Evolutionary conservation across 2,113 vertebrate genomes (phyloP).

Genomic region (Salvelinus fontinalis): DNA sequence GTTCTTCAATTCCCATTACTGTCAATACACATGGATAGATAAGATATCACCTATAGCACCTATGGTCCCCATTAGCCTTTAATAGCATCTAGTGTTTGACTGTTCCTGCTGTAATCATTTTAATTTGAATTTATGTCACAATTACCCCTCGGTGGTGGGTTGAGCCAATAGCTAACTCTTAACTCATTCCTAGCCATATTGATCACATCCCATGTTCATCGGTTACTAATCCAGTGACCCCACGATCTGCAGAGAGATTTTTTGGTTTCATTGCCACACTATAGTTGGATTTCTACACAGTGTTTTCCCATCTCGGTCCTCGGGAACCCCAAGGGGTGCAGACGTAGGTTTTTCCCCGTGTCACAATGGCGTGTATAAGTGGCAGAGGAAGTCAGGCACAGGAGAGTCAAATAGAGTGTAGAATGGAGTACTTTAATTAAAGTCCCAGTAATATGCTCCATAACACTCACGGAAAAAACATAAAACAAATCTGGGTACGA

Average conservation of each 20-base stretch:
- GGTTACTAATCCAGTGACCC: constrained; percentile 1
- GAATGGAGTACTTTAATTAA: too few species aligned
- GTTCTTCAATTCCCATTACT: constrained; percentile 17
- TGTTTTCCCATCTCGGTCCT: too few species aligned
- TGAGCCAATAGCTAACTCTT: too few species aligned
- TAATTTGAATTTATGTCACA: constrained; percentile 43
- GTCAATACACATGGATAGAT: constrained; percentile 31
- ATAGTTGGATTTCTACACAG: background rate
- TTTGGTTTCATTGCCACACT: too few species aligned
- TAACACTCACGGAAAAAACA: too few species aligned
- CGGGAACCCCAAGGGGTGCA: too few species aligned
- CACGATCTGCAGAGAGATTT: background rate
- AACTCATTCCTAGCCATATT: constrained; percentile 15
- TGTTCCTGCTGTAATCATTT: constrained; percentile 47
- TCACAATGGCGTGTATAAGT: too few species aligned
- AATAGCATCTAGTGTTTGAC: constrained; percentile 46
- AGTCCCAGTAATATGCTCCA: too few species aligned
- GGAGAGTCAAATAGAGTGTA: too few species aligned
- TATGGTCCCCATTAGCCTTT: constrained; percentile 9
- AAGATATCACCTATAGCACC: constrained; percentile 13
- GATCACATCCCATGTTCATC: constrained; percentile 34
- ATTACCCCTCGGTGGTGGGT: constrained; percentile 45
- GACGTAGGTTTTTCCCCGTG: too few species aligned
- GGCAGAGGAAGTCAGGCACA: too few species aligned
- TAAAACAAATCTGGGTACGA: too few species aligned